phyloP scores from a whole-genome alignment of 2,888 invertebrate species.

The Cristatella mucedo region DNA sequence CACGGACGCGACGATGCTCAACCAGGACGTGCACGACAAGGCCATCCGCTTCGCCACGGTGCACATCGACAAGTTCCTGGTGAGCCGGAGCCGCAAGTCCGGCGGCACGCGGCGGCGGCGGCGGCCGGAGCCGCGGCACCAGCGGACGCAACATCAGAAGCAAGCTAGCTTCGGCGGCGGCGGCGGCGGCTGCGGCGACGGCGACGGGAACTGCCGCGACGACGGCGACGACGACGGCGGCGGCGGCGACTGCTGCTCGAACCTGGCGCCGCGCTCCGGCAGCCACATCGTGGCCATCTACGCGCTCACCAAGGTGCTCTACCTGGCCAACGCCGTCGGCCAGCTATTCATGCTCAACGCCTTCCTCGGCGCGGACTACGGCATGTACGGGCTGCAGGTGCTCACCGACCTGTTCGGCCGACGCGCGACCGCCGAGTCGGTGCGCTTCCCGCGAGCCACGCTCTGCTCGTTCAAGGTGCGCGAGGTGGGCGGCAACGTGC shows the following conservation, averaged over 20 bases:
- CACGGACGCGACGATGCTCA: slow-evolving; percentile 6
- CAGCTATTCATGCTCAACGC: slow-evolving; percentile 41
- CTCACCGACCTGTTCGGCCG: slow-evolving; percentile 39
- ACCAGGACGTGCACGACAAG: slow-evolving; percentile 17
- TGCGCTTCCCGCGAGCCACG: slow-evolving; percentile 35
- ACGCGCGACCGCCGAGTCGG: slow-evolving; percentile 29
- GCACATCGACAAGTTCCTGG: slow-evolving; percentile 32
- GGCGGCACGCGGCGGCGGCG: no score
- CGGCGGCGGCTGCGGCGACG: no score
- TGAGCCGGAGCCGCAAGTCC: no score
- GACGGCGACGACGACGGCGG: no score
- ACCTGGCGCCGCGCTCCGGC: no score
- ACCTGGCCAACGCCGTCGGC: slow-evolving; percentile 39
- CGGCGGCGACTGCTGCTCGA: no score
- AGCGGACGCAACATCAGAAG: slow-evolving; percentile 33
- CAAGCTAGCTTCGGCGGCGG: slow-evolving; percentile 35
- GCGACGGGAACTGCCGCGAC: no score
- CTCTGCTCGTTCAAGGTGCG: slow-evolving; percentile 37
- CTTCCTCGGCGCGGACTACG: slow-evolving; percentile 40
- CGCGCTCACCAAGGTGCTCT: slow-evolving; percentile 39
- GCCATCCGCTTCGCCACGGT: slow-evolving; percentile 39
- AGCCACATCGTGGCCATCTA: slow-evolving; percentile 41
- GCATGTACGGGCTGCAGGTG: slow-evolving; percentile 40
- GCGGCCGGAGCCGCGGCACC: slow-evolving; percentile 38
- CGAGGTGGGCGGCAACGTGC: slow-evolving; percentile 25